Conservation (phyloP, 1,140 invertebrate species). For the Colletes latitarsis region DNA sequence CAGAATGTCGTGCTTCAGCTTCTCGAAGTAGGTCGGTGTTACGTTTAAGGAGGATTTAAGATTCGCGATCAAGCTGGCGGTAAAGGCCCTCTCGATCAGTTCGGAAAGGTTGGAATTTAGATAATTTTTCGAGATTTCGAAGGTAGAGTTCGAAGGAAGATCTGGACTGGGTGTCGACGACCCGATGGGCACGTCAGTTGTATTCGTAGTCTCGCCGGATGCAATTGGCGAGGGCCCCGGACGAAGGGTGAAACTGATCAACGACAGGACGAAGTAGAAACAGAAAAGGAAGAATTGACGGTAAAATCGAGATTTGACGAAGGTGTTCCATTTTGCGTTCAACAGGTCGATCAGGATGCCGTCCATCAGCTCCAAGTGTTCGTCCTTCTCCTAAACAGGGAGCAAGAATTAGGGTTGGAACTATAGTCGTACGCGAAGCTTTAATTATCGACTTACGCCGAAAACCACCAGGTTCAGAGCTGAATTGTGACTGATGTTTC, state of each 20-base stretch:
- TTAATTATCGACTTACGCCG: conserved; percentile 86
- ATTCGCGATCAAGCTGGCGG: conserved; percentile 58
- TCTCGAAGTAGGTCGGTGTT: conserved; percentile 56
- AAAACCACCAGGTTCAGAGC: conserved; percentile 99
- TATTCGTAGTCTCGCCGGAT: conserved; percentile 21
- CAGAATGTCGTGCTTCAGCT: conserved; percentile 59
- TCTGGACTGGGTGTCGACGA: neutral
- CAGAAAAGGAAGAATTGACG: conserved; percentile 94
- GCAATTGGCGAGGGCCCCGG: conserved; percentile 84
- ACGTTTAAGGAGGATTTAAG: conserved; percentile 58
- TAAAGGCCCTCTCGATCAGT: conserved; percentile 63
- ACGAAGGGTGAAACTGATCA: conserved; percentile 92
- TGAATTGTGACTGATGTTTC: conserved; percentile 95
- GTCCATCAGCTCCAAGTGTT: conserved; percentile 97
- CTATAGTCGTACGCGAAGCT: no score
- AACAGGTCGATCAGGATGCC: conserved; percentile 96
- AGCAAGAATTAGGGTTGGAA: neutral
- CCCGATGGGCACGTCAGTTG: neutral
- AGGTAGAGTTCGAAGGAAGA: neutral
- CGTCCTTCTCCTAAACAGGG: conserved; percentile 90
- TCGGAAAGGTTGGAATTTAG: conserved; percentile 36
- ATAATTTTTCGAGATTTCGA: conserved; percentile 26
- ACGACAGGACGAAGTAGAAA: conserved; percentile 93
- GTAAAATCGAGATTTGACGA: conserved; percentile 96
- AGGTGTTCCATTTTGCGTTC: conserved; percentile 99